These are phyloP conservation scores for Nymphalis urticae DNA, from an alignment of 2,888 invertebrate species.

Conservation along the genomic window DNA sequence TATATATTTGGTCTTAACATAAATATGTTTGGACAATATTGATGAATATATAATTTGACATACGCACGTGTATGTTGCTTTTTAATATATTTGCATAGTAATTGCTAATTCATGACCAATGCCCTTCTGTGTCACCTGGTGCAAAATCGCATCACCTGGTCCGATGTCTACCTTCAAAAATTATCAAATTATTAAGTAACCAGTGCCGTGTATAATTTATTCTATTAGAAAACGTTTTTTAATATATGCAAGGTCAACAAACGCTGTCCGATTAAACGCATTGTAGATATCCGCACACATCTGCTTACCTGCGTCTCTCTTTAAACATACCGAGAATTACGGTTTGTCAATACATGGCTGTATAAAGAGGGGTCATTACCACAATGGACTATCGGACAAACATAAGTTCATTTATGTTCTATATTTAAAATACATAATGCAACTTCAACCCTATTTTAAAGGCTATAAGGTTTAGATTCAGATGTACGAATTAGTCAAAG, in stretches of 20 bases:
- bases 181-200: slow-evolving; percentile 8
- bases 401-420: slow-evolving; percentile 17
- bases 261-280: slow-evolving; percentile 32
- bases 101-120: slow-evolving; percentile 2
- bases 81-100: slow-evolving; percentile 4
- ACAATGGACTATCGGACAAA: slow-evolving; percentile 46
- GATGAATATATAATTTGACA: neutral
- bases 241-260: slow-evolving; percentile 36
- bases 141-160: slow-evolving; percentile 25
- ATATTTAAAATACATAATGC: neutral
- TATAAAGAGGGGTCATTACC: slow-evolving; percentile 46
- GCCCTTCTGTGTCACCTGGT: slow-evolving; percentile 8
- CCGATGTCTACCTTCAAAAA: slow-evolving; percentile 9
- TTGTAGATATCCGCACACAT: slow-evolving; percentile 47
- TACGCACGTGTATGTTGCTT: neutral
- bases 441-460: slow-evolving; percentile 30
- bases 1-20: too few species aligned
- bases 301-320: slow-evolving; percentile 60
- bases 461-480: slow-evolving; percentile 28
- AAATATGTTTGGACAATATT: neutral
- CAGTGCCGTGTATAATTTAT: slow-evolving; percentile 18
- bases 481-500: slow-evolving; percentile 28
- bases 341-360: slow-evolving; percentile 41
- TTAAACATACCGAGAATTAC: slow-evolving; percentile 45
- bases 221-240: slow-evolving; percentile 26